Evolutionary conservation across 2,797 vertebrate genomes (phyloP), one percentile per base, ranked within the genome.

Genomic region (Dendrocincla fuliginosa): DNA sequence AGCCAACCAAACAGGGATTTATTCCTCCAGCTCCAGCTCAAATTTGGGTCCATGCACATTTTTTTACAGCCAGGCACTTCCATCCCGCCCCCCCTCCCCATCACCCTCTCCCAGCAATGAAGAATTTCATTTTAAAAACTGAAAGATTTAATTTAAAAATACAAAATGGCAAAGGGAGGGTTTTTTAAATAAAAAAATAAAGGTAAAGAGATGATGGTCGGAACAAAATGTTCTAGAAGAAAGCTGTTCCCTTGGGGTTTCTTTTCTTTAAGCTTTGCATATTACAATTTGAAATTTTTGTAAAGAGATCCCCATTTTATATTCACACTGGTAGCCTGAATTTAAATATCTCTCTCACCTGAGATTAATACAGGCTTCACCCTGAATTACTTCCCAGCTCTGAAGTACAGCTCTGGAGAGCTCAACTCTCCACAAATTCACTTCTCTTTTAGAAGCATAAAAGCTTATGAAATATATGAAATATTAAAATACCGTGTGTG

Each of bases 351-450:
- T 97, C 93, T 91, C 97, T 96, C 97, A 97, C 97, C 96, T 96
- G 97, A 97, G 97, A 97, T 97, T 97, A 97, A 97, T 97, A 96
- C 87, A 97, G 96, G 97, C 97, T 97, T 97, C 97, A 97, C 93
- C 97, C 96, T 97, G 97, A 97, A 97, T 97, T 97, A 97, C 97
- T 97, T 97, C 94, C 90, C 89, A 79, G 94, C 96, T 95, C 97
- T 97, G 96, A 96, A 97, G 97, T 95, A 92, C 95, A 97, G 96
- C 95, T 96, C 94, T 90, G 84, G 95, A 97, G 95, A 97, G 96
- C 95, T 97, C 96, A 96, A 95, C 94, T 95, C 97, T 96, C 97
- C 87, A 93, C 96, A 96, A 96, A 97, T 97, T 97, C 97, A 97
- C 96, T 97, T 97, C 97, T 94, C 93, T 96, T 97, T 96, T 95